phyloP scores from a whole-genome alignment of 2,888 invertebrate genomes.

The Lasioglossum pauxillum region DNA sequence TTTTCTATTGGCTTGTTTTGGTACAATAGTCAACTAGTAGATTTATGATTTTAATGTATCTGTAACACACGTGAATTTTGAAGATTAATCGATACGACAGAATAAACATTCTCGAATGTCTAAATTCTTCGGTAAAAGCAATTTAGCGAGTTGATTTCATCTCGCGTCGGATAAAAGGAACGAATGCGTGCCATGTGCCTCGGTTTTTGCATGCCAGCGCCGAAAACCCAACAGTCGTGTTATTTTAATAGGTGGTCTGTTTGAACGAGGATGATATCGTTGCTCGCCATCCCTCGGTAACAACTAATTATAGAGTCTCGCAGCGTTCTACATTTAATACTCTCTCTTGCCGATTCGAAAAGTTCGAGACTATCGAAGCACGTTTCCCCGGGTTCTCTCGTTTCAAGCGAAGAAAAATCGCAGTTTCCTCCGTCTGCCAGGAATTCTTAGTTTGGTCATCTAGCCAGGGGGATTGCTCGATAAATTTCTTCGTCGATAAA shows the following conservation, averaged over 20 bases:
- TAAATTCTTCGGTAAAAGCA: conserved; percentile 28
- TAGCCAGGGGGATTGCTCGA: neutral
- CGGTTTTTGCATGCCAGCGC: conserved; percentile 55
- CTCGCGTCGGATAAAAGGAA: conserved; percentile 11
- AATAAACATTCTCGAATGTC: neutral
- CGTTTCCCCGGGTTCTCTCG: neutral
- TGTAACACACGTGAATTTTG: too few species aligned
- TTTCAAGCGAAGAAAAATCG: neutral
- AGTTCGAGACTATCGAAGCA: neutral
- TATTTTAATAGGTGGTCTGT: conserved; percentile 53
- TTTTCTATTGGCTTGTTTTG: too few species aligned
- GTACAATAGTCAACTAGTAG: too few species aligned
- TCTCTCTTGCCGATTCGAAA: neutral
- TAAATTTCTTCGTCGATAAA: conserved; percentile 15
- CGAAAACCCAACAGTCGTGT: conserved; percentile 49
- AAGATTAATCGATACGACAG: neutral
- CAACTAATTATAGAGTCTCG: conserved; percentile 49
- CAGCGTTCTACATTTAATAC: conserved; percentile 28
- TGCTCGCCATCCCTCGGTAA: conserved; percentile 28
- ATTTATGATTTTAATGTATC: neutral
- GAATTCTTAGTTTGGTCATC: neutral
- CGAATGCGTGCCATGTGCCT: conserved; percentile 48
- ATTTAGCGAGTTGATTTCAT: neutral
- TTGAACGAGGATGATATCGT: conserved; percentile 39
- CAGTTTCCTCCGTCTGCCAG: neutral